Base-by-base conservation (phyloP, 2,888 invertebrate genomes). In the Netelia virgata region DNA sequence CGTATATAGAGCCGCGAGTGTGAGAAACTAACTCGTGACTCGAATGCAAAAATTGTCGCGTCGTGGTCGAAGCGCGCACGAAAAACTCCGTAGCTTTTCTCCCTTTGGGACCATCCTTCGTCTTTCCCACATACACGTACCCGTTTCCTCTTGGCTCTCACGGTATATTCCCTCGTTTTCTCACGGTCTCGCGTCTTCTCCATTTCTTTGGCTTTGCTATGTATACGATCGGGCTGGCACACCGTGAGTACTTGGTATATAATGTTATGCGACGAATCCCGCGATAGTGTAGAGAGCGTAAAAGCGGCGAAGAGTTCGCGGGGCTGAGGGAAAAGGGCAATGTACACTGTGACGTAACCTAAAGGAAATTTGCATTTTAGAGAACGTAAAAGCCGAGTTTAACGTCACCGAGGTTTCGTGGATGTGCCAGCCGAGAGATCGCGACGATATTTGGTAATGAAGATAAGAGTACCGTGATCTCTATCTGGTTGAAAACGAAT, bases 331-430 rank as follows among this genome's bases (percentile, higher is more conserved):
- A 41, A 83, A 74, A 79, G 50, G 47, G 61, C 47, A 59, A 78
- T 23, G 59, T 23, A 63, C 47, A 66, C 77, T 14, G 43, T 64
- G 50, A 70, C 36, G 69, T 57, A 72, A 79, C 77, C 85, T 88
- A 87, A 88, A 57, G 69, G 69, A 70, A 89, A 89, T 91, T 90
- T 90, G 87, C 90, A 91, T 91, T 86, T 72, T n/a, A 70, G 64
- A 63, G 75, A 59, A 78, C 87, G 87, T 88, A 84, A 87, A 90
- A 88, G 82, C 69, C 81, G 83, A 83, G 70, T 75, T 87, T 81
- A 75, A 86, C 63, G 81, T 74, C 77, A 16, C 76, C 23, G 41
- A 63, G 18, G 43, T 18, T 78, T 73, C 41, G 61, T 57, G 57
- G 47, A 64, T 53, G 18, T 61, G 18, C 57, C 20, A 20, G 57